Percentiles rank a stretch among this genome's conserved stretches.
Evolutionary conservation across 2,113 vertebrate species (phyloP).

Genomic region (human (Homo sapiens)): DNA sequence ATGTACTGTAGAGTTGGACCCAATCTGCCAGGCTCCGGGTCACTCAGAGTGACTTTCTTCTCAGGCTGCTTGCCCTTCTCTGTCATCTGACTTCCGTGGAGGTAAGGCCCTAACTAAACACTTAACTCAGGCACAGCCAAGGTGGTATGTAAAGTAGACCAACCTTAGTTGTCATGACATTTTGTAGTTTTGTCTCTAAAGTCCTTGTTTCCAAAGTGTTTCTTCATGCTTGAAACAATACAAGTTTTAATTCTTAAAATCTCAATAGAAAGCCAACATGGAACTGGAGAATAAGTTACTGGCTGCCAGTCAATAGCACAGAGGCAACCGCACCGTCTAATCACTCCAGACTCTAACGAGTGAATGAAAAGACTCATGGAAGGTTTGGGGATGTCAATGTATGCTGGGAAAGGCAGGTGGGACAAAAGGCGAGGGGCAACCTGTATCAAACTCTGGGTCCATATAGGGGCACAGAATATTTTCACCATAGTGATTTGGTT

Average conservation of each 20-base stretch:
- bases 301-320: neutral
- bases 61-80: neutral
- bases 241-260: constrained; percentile 12
- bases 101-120: neutral
- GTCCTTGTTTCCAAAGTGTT: neutral
- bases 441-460: neutral
- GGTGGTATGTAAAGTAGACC: neutral
- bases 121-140: neutral
- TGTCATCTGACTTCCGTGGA: neutral
- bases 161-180: neutral
- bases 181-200: neutral
- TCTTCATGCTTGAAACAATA: neutral
- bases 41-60: neutral
- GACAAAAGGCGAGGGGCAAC: neutral
- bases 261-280: neutral
- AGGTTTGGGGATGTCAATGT: neutral
- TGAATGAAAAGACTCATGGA: neutral
- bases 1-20: neutral
- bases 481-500: neutral
- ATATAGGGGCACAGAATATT: neutral
- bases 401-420: neutral
- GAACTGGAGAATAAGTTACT: neutral
- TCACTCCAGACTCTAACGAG: neutral
- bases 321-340: neutral
- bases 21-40: neutral